Percentiles rank a stretch among this genome's conserved stretches.
These are phyloP conservation scores for Oplegnathus fasciatus DNA, from an alignment of 2,113 vertebrate species.

Conservation along the genomic window DNA sequence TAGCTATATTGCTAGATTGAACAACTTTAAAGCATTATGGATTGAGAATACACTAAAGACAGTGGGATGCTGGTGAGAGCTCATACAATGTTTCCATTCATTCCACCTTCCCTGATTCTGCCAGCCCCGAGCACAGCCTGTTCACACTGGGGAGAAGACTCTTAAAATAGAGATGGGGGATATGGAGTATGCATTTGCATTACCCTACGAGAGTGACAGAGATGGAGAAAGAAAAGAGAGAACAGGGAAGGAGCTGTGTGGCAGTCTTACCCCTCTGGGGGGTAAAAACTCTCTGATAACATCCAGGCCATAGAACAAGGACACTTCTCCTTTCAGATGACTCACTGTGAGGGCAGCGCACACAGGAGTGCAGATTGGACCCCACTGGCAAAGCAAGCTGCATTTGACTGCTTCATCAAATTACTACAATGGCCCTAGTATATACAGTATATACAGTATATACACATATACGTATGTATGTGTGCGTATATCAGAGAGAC, in stretches of 20 bases:
- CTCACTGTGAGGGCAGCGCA: constrained; percentile 53
- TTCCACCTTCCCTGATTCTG: constrained; percentile 66
- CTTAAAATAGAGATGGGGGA: constrained; percentile 76
- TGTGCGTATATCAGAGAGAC: neutral
- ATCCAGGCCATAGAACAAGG: constrained; percentile 76
- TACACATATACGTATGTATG: too few species aligned
- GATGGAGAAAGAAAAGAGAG: constrained; percentile 69
- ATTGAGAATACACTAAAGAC: constrained; percentile 50
- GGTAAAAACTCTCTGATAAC: constrained; percentile 70
- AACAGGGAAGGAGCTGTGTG: constrained; percentile 48
- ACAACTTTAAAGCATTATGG: constrained; percentile 59
- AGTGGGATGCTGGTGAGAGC: constrained; percentile 34
- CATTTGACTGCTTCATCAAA: constrained; percentile 71
- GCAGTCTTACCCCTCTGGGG: constrained; percentile 60
- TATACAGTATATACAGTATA: neutral
- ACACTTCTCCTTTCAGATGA: constrained; percentile 72
- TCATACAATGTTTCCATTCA: constrained; percentile 66
- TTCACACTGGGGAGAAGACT: constrained; percentile 67
- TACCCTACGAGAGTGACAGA: constrained; percentile 69
- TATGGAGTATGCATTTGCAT: constrained; percentile 70
- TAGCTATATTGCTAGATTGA: constrained; percentile 43
- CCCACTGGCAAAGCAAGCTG: constrained; percentile 56
- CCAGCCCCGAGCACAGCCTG: constrained; percentile 61
- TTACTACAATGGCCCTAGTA: constrained; percentile 46
- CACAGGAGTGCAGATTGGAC: constrained; percentile 52